Base-by-base conservation (phyloP, 2,113 vertebrate genomes). In the Motacilla tschutschensis region DNA sequence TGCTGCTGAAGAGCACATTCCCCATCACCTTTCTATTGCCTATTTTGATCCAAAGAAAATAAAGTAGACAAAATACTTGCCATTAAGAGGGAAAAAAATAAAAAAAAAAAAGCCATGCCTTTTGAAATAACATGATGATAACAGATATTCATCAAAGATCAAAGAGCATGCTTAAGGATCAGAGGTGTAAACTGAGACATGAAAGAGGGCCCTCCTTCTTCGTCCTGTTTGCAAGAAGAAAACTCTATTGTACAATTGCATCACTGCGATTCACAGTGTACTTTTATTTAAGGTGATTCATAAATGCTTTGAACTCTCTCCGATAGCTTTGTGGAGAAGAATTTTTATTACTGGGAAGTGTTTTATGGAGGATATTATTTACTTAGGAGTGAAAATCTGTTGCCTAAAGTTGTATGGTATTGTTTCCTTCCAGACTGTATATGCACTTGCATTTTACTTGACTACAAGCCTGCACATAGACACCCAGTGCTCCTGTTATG, bases 271-370 rank as follows among this genome's bases (percentile, higher is more conserved):
- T 57, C 81, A 69, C 26, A 17, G 57, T 20, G 33, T 20, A 33
- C 51, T 57, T 88, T 78, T 79, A 66, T 79, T 70, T 64, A 36
- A 36, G 2, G 1, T 54, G 72, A 74, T 93, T 87, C 87, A 83
- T 58, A 62, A 79, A 66, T 0, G 4, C 89, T 93, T 95, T 94
- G 93, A 93, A 90, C 87, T 88, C 79, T 77, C 55, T 55, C 89
- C 0, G 14, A 25, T 9, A 31, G 48, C 79, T 88, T 92, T 88
- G 55, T 63, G 26, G 44, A 55, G 51, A 83, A 83, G 46, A 89
- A 70, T 67, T 89, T 93, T 90, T 94, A 93, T 87, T 82, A 59
- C 82, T 70, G 57, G 67, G 60, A 92, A 87, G 67, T 59, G 28
- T 82, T 93, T 91, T 93, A 90, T 62, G 50, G 79, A 82, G 51